phyloP scores from a whole-genome alignment of 92 coral and sea anemone species.

The Nematostella vectensis region DNA sequence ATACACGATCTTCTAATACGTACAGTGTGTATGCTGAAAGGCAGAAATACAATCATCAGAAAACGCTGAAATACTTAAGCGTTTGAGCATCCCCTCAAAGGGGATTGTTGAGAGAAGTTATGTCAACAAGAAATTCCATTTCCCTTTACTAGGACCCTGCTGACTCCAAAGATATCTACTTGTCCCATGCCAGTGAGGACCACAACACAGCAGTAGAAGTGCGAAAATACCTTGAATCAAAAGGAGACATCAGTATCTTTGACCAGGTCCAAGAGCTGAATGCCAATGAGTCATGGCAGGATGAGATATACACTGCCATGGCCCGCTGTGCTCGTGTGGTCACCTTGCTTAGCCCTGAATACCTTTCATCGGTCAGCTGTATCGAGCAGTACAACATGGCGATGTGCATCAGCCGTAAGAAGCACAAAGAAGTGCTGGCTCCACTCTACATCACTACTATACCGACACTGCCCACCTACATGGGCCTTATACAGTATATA shows the following conservation, averaged over 20 bases:
- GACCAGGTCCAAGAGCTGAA: slow-evolving; percentile 61
- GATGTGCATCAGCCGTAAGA: slow-evolving; percentile 65
- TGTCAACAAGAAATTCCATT: too few species aligned
- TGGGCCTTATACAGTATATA: slow-evolving; percentile 86
- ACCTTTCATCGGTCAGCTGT: slow-evolving; percentile 62
- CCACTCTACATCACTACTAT: slow-evolving; percentile 72
- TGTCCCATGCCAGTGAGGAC: slow-evolving; percentile 74
- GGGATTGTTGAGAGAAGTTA: too few species aligned
- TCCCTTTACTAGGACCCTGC: slow-evolving; percentile 25
- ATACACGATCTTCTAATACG: too few species aligned
- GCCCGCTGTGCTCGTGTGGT: slow-evolving; percentile 71
- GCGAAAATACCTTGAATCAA: slow-evolving; percentile 35
- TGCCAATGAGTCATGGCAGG: slow-evolving; percentile 83
- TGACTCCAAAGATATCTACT: slow-evolving; percentile 52
- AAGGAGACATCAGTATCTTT: slow-evolving; percentile 48
- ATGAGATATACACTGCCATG: slow-evolving; percentile 69
- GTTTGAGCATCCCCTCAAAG: too few species aligned
- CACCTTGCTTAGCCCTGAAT: slow-evolving; percentile 70
- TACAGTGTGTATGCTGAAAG: too few species aligned
- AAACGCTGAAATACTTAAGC: too few species aligned
- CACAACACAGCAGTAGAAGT: slow-evolving; percentile 55
- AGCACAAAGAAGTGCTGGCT: slow-evolving; percentile 60
- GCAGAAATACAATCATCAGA: too few species aligned
- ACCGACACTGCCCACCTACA: slow-evolving; percentile 72
- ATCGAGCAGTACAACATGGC: slow-evolving; percentile 95